Evolutionary conservation across 2,888 invertebrate genomes (phyloP).

Genomic region (Ptilodon capucinus): DNA sequence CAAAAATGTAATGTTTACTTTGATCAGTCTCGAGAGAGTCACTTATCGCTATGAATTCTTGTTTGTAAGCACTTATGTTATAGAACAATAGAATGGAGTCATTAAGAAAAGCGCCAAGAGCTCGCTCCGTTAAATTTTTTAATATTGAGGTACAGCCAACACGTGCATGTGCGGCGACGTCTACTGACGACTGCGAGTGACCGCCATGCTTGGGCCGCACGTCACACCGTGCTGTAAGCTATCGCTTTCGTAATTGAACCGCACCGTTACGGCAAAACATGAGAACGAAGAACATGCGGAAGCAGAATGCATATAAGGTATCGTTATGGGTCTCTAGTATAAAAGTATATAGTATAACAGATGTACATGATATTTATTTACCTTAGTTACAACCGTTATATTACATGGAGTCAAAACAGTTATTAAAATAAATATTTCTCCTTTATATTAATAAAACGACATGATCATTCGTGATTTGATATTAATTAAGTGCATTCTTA

Average conservation of each 20-base stretch:
- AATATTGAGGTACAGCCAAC: conserved; percentile 26
- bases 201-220: conserved; percentile 38
- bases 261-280: conserved; percentile 41
- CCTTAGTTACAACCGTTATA: too few relatives aligned
- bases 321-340: not conserved
- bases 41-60: conserved; percentile 21
- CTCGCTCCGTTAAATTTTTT: conserved; percentile 11
- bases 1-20: conserved; percentile 23
- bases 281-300: conserved; percentile 28
- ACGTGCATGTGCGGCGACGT: conserved; percentile 51
- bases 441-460: too few relatives aligned
- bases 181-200: conserved; percentile 57
- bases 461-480: too few relatives aligned
- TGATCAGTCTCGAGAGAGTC: conserved; percentile 18
- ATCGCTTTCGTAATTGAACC: conserved; percentile 61
- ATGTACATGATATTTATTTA: too few relatives aligned
- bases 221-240: conserved; percentile 43
- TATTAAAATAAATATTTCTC: too few relatives aligned
- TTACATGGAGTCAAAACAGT: too few relatives aligned
- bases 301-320: conserved; percentile 4
- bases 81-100: conserved; percentile 23
- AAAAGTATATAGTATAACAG: too few relatives aligned
- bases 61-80: conserved; percentile 28
- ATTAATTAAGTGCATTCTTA: conserved; percentile 5
- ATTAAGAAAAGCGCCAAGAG: conserved; percentile 16